Evolutionary conservation across 2,888 invertebrate species (phyloP).

Genomic region (Apeira syringaria): DNA sequence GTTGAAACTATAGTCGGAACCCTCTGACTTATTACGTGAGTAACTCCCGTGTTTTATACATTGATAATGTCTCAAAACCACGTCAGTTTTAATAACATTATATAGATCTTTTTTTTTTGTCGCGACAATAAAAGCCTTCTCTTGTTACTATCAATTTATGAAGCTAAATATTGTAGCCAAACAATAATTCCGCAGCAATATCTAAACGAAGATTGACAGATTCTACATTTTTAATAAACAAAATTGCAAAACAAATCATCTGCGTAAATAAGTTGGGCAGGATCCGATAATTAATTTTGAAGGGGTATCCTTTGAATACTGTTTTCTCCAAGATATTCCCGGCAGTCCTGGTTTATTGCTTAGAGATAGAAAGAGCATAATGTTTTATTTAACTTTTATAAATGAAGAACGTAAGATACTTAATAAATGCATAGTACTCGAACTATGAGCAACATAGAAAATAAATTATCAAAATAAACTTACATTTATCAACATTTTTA

Average conservation of each 20-base stretch:
- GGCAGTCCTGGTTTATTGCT: slow-evolving; percentile 3
- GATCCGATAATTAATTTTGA: slow-evolving; percentile 26
- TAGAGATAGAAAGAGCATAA: not conserved
- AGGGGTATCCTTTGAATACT: slow-evolving; percentile 9
- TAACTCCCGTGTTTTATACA: too few species aligned
- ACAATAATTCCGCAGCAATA: slow-evolving; percentile 14
- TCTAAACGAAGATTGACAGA: slow-evolving; percentile 21
- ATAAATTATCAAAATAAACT: too few species aligned
- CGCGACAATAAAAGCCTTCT: slow-evolving; percentile 8
- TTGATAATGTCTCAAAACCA: too few species aligned
- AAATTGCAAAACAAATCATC: slow-evolving; percentile 26
- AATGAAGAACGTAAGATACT: too few species aligned
- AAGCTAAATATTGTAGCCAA: slow-evolving; percentile 13
- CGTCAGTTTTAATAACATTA: too few species aligned
- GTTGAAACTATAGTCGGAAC: too few species aligned
- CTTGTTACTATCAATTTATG: slow-evolving; percentile 2
- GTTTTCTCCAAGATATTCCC: slow-evolving; percentile 12
- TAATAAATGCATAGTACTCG: too few species aligned
- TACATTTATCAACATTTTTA: too few species aligned
- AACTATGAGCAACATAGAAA: too few species aligned
- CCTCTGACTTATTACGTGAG: too few species aligned
- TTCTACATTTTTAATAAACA: slow-evolving; percentile 25
- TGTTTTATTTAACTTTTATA: too few species aligned
- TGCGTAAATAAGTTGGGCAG: slow-evolving; percentile 27
- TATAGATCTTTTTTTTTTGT: too few species aligned